These are phyloP conservation scores for Callithrix jacchus DNA, from an alignment of 2,113 vertebrate species.

Conservation along the genomic window DNA sequence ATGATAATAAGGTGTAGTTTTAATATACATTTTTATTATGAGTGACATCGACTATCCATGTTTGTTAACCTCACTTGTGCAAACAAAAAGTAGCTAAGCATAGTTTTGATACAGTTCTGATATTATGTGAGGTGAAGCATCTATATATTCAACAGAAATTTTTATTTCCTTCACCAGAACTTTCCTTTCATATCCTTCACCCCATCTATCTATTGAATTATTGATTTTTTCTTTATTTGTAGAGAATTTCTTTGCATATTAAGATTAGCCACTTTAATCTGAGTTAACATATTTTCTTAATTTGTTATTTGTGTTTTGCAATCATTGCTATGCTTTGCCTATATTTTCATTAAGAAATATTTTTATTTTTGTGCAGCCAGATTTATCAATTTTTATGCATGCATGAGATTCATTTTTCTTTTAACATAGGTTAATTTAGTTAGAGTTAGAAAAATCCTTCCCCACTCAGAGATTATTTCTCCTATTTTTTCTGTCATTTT, in stretches of 20 bases:
- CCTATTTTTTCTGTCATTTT: slow-evolving; percentile 1
- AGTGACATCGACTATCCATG: not conserved
- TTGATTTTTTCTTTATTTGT: not conserved
- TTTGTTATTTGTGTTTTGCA: not conserved
- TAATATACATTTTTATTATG: not conserved
- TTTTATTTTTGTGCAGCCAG: not conserved
- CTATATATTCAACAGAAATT: not conserved
- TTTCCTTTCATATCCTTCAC: not conserved
- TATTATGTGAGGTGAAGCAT: not conserved
- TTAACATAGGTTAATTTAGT: not conserved
- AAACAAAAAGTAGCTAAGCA: not conserved
- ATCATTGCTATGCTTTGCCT: not conserved
- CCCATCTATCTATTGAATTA: not conserved
- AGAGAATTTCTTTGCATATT: not conserved
- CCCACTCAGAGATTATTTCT: not conserved
- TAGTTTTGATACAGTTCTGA: not conserved
- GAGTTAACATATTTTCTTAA: not conserved
- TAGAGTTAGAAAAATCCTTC: not conserved
- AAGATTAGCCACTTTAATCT: not conserved
- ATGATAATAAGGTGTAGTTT: not conserved
- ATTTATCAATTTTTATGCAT: not conserved
- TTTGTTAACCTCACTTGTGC: not conserved
- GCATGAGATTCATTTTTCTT: not conserved
- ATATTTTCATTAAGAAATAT: not conserved
- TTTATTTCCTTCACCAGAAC: not conserved